These are phyloP conservation scores for Eretmocerus hayati DNA, from an alignment of 2,888 invertebrate species.

Conservation along the genomic window DNA sequence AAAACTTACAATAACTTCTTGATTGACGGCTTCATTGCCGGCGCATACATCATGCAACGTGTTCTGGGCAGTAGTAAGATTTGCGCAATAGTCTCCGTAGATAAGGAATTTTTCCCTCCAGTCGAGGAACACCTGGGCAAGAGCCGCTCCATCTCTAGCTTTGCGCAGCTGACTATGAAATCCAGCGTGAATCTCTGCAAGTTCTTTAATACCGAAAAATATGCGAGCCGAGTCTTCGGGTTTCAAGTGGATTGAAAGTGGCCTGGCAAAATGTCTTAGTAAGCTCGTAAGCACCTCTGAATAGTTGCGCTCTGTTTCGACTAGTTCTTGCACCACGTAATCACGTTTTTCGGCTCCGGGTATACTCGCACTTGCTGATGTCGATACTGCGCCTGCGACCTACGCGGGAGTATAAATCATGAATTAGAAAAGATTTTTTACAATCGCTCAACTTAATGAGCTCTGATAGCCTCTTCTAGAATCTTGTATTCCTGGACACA, in stretches of 20 bases:
- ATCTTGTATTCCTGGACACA: too few relatives aligned
- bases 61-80: conserved; percentile 82
- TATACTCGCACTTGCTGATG: conserved; percentile 18
- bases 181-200: conserved; percentile 78
- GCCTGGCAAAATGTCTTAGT: conserved; percentile 70
- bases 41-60: conserved; percentile 70
- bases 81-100: conserved; percentile 95
- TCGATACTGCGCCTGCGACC: conserved; percentile 2
- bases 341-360: conserved; percentile 72
- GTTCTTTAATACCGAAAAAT: conserved; percentile 84
- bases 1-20: conserved; percentile 61
- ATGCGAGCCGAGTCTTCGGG: conserved; percentile 71
- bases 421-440: too few relatives aligned
- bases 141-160: conserved; percentile 56
- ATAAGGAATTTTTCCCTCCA: conserved; percentile 86
- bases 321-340: conserved; percentile 84
- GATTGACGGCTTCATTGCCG: conserved; percentile 59
- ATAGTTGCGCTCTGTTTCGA: conserved; percentile 96
- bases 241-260: conserved; percentile 64
- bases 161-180: conserved; percentile 75
- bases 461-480: too few relatives aligned
- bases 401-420: background rate
- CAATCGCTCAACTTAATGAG: too few relatives aligned
- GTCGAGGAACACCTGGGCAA: conserved; percentile 73
- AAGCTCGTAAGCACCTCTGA: conserved; percentile 86